Base-by-base conservation (phyloP, 2,113 vertebrate species). In the Prionailurus bengalensis region DNA sequence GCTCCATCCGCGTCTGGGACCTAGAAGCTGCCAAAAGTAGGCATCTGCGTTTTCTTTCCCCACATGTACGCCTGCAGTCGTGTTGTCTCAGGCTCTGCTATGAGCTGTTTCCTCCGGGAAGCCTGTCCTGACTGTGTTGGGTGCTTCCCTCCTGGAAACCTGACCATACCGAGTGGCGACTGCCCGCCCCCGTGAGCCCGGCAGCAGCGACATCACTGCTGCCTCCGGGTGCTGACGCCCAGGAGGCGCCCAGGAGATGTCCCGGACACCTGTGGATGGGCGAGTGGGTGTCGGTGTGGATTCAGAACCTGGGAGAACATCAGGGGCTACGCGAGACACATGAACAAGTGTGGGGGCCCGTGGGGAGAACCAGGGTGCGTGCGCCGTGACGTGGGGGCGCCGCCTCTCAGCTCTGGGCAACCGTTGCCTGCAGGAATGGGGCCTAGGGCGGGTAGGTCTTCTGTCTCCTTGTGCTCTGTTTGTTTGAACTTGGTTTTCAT, bases 1-100 rank as follows among this genome's bases (percentile, higher is more conserved):
- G 99, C 51, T 99, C 99, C 58, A 99, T 99, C 96, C 99, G 99
- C 4, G 98, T 99, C 82, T 99, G 99, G 99, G 99, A 99, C 97
- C 98, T 99, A 98, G 99, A 99, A 99, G 99, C 99, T 96, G 99
- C 99, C 82, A 99, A 99, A 99, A 99, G 99, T 99, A 98, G 95
- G 99, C 97, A n/a, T 74, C 15, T 1, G 1, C 1, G 5, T 78
- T 76, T 13, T 1, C 74, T 16, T 29, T 12, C 25, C 51, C 27
- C 21, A 0, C 1, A 3, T 0, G 1, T 4, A 0, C 1, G 0
- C 19, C 68, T 61, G 86, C 0, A 0, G 14, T 25, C 7, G 0
- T 8, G 36, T 61, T 33, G 12, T 17, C 65, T 53, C 21, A 0
- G 13, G 55, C 36, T 42, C 14, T 79, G 45, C 5, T 0, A 0